Evolutionary conservation across 2,797 vertebrate species (phyloP).

Genomic region (Threskiornis aethiopicus): DNA sequence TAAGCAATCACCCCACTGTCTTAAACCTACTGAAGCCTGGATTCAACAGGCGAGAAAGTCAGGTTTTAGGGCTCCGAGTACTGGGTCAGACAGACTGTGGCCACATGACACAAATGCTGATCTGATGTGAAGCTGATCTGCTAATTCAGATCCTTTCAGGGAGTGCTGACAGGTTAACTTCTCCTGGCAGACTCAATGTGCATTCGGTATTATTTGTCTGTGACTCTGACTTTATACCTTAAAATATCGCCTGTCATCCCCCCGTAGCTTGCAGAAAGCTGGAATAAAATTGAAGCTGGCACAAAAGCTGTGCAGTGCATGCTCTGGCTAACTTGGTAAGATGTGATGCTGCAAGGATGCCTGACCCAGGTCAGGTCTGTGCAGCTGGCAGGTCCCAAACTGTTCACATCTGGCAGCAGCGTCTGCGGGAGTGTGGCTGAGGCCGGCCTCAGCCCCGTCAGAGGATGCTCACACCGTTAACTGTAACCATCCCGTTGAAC

Average conservation of each 20-base stretch:
- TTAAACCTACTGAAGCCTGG: conserved; percentile 6
- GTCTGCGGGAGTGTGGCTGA: neutral
- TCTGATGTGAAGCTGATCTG: conserved; percentile 14
- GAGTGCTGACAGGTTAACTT: conserved; percentile 40
- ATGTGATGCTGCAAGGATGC: neutral
- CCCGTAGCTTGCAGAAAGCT: neutral
- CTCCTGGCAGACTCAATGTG: conserved; percentile 37
- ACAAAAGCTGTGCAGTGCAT: neutral
- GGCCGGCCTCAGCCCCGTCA: neutral
- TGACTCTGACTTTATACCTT: conserved; percentile 48
- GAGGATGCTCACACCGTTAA: neutral
- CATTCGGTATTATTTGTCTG: conserved; percentile 4
- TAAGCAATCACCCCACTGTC: neutral
- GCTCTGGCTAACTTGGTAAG: neutral
- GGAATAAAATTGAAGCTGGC: conserved; percentile 39
- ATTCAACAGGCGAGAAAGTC: neutral
- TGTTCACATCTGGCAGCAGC: neutral
- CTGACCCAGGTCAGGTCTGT: neutral
- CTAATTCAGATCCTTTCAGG: conserved; percentile 43
- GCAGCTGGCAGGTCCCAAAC: neutral
- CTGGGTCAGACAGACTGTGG: conserved; percentile 2
- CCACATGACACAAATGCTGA: conserved; percentile 6
- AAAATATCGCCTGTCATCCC: conserved; percentile 44
- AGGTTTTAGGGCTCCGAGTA: neutral
- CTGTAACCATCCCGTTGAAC: neutral